phyloP scores from a whole-genome alignment of 2,113 vertebrate genomes.

The Psophia crepitans region DNA sequence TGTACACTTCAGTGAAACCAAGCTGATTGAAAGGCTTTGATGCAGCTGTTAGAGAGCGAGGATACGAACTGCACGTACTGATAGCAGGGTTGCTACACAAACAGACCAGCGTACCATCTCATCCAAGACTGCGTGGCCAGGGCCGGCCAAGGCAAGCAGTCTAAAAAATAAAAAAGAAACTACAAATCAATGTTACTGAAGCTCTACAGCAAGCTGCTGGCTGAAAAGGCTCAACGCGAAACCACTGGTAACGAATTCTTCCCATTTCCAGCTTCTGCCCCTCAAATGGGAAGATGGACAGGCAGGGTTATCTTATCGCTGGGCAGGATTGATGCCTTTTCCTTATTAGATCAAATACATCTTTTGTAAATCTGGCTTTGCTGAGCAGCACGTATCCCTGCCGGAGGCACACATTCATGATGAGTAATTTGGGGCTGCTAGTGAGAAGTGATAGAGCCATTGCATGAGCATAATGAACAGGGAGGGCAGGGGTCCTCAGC shows the following conservation, averaged over 20 bases:
- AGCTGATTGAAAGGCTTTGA: conserved; percentile 70
- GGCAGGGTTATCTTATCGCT: neutral
- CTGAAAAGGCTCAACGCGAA: neutral
- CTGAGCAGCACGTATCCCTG: neutral
- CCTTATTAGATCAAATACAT: neutral
- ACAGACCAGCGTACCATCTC: neutral
- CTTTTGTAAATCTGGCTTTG: neutral
- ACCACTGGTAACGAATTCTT: neutral
- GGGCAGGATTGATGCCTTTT: neutral
- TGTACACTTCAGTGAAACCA: conserved; percentile 63
- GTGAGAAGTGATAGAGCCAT: neutral
- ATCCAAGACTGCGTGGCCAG: neutral
- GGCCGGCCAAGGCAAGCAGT: neutral
- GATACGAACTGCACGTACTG: neutral
- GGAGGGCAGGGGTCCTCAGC: neutral
- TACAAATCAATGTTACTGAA: neutral
- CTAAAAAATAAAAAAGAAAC: neutral
- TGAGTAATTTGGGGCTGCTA: neutral
- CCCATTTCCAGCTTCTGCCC: neutral
- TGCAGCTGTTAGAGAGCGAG: conserved; percentile 6
- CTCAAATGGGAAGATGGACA: neutral
- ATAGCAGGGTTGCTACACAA: neutral
- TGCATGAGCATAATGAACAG: neutral
- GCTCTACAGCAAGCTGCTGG: neutral
- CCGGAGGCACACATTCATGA: accelerated